These are phyloP conservation scores for Heliornis fulica DNA, from an alignment of 2,113 vertebrate species.

Conservation along the genomic window DNA sequence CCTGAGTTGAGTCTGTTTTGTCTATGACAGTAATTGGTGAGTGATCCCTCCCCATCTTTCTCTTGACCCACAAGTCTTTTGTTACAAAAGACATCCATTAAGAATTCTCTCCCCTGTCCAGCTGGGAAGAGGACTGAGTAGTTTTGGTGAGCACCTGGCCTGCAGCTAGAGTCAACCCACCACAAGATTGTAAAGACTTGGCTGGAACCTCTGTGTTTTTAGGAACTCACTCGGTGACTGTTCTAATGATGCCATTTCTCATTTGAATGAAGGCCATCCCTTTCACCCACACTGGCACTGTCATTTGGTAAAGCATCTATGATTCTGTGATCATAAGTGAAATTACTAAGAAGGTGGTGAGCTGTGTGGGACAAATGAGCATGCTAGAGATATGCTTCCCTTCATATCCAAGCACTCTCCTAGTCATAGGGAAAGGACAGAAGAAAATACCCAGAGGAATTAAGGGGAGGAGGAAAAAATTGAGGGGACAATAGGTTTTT, in stretches of 20 bases:
- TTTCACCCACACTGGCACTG: background rate
- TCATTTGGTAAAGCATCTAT: background rate
- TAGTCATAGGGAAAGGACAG: background rate
- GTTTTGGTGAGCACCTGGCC: too few relatives aligned
- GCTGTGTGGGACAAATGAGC: accelerated
- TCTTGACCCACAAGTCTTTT: too few relatives aligned
- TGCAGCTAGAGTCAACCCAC: too few relatives aligned
- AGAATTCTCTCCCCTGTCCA: too few relatives aligned
- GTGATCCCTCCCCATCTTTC: too few relatives aligned
- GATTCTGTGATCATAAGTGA: accelerated
- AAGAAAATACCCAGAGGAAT: background rate
- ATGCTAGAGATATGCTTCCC: background rate
- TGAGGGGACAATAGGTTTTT: background rate
- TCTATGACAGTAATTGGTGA: too few relatives aligned
- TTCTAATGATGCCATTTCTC: background rate
- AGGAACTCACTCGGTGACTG: background rate
- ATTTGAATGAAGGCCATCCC: background rate
- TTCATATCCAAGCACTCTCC: background rate
- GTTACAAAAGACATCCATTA: too few relatives aligned
- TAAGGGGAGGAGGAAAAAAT: background rate
- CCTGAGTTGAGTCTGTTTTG: too few relatives aligned
- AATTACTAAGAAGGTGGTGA: background rate
- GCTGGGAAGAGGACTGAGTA: too few relatives aligned
- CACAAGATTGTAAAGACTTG: background rate
- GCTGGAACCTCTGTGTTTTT: background rate